A percentile compares a stretch with the other conserved stretches of the same genome.
These are phyloP conservation scores for Melanostoma scalare DNA, from an alignment of 2,888 invertebrate genomes.

Conservation along the genomic window DNA sequence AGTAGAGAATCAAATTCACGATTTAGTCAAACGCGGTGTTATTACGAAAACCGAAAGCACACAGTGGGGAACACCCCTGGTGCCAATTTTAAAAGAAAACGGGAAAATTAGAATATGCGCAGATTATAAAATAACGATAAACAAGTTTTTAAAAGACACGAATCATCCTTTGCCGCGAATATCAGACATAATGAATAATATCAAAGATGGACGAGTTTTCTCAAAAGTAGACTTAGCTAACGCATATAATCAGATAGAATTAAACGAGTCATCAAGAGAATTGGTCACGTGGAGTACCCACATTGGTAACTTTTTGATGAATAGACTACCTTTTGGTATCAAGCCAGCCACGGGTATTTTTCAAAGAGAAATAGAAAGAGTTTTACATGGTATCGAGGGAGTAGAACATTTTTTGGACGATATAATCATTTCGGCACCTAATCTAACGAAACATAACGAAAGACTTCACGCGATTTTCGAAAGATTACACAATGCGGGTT, in stretches of 20 bases:
- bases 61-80: slow-evolving; percentile 19
- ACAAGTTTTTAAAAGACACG: slow-evolving; percentile 7
- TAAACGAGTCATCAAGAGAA: slow-evolving; percentile 75
- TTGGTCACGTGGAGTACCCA: slow-evolving; percentile 71
- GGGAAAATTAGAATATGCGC: slow-evolving; percentile 12
- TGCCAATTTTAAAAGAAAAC: slow-evolving; percentile 30
- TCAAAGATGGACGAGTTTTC: slow-evolving; percentile 9
- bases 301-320: slow-evolving; percentile 77
- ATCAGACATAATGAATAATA: neutral
- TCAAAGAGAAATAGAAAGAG: slow-evolving; percentile 75
- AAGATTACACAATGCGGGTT: neutral
- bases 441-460: neutral
- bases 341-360: slow-evolving; percentile 77
- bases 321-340: slow-evolving; percentile 77
- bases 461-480: neutral
- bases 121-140: neutral
- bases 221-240: slow-evolving; percentile 6
- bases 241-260: slow-evolving; percentile 77
- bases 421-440: neutral
- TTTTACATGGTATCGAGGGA: neutral
- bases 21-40: slow-evolving; percentile 8
- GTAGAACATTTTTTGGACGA: neutral
- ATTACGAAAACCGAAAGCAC: slow-evolving; percentile 36
- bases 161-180: slow-evolving; percentile 38
- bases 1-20: slow-evolving; percentile 6